Evolutionary conservation across 2,888 invertebrate genomes (phyloP).

Genomic region (Tholera decimalis): DNA sequence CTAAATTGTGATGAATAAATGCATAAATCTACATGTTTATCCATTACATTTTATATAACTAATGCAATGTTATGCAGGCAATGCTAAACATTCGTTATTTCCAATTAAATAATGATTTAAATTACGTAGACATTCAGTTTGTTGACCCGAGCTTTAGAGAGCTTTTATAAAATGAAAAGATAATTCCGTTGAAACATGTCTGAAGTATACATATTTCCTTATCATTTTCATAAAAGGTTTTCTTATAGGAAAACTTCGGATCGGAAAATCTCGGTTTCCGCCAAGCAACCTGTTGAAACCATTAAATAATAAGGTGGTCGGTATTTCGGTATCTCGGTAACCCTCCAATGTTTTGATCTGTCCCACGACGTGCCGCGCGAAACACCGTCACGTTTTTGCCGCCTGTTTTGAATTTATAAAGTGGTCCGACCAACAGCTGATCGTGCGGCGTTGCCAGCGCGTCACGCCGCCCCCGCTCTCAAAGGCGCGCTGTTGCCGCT

Average conservation of each 20-base stretch:
- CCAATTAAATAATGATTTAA: constrained; percentile 53
- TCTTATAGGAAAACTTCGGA: constrained; percentile 40
- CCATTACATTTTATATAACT: constrained; percentile 54
- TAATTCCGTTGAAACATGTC: background rate
- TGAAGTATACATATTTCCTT: constrained; percentile 24
- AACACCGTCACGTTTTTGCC: constrained; percentile 80
- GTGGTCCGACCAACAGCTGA: constrained; percentile 86
- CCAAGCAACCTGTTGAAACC: constrained; percentile 64
- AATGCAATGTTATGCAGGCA: constrained; percentile 53
- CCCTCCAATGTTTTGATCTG: constrained; percentile 71
- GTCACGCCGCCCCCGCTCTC: constrained; percentile 67
- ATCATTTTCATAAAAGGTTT: constrained; percentile 29
- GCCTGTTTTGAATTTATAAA: constrained; percentile 88
- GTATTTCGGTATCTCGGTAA: constrained; percentile 60
- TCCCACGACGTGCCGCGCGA: constrained; percentile 74
- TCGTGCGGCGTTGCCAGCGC: constrained; percentile 80
- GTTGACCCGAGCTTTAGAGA: constrained; percentile 34
- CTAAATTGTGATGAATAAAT: constrained; percentile 60
- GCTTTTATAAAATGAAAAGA: constrained; percentile 16
- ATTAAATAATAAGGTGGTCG: constrained; percentile 62
- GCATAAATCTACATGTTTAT: constrained; percentile 63
- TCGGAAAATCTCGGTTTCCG: constrained; percentile 42
- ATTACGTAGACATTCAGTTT: constrained; percentile 37
- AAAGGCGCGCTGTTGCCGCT: constrained; percentile 80
- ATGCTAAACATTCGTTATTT: constrained; percentile 56